Percentiles rank a stretch among this genome's conserved stretches.
phyloP scores from a whole-genome alignment of 2,797 vertebrate genomes.

The Enteromius treurensis region DNA sequence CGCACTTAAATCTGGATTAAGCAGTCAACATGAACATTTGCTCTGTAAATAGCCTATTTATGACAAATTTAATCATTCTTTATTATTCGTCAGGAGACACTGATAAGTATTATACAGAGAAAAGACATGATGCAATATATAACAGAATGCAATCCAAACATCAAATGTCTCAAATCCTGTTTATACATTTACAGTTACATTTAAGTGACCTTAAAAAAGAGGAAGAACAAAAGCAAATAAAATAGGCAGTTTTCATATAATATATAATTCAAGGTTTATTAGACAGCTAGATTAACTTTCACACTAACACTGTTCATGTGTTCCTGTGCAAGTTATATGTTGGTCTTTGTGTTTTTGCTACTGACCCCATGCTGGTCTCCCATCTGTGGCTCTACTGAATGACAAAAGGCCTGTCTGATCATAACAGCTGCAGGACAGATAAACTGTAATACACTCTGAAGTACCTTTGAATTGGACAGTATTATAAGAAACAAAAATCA shows the following conservation, averaged over 20 bases:
- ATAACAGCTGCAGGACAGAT: constrained; percentile 17
- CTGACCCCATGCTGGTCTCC: constrained; percentile 36
- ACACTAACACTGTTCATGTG: neutral
- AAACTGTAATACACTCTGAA: neutral
- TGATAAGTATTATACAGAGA: neutral
- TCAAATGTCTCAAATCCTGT: neutral
- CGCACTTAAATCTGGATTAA: neutral
- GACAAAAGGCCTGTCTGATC: constrained; percentile 28
- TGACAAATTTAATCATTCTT: neutral
- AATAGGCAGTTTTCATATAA: neutral
- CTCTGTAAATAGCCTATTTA: neutral
- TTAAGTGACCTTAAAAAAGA: neutral
- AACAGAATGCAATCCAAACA: neutral
- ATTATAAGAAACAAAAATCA: neutral
- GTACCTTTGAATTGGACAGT: neutral
- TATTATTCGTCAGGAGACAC: neutral
- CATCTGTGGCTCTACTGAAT: constrained; percentile 28
- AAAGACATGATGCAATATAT: neutral
- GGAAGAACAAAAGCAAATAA: neutral
- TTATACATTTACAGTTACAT: neutral
- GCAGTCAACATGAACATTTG: neutral
- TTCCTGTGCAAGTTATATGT: neutral
- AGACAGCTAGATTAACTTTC: neutral
- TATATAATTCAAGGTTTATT: neutral
- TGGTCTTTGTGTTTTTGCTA: neutral